These are phyloP conservation scores for Chrysoperla carnea DNA, from an alignment of 1,140 invertebrate genomes.

Conservation along the genomic window DNA sequence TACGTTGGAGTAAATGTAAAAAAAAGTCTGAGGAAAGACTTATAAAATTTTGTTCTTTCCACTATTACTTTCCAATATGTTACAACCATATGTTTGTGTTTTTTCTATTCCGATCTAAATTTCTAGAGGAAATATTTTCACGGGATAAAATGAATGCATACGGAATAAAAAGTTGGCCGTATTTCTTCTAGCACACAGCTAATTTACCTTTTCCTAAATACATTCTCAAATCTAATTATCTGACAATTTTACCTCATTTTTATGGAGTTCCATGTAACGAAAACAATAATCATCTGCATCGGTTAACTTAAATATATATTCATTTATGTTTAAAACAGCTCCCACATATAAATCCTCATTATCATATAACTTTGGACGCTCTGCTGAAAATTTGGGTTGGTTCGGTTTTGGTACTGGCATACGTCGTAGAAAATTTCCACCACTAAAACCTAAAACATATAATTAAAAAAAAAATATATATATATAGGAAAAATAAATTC, in stretches of 20 bases:
- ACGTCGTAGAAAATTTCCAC: constrained; percentile 49
- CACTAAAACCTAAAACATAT: constrained; percentile 33
- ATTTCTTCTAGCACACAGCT: too few species aligned
- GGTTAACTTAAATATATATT: constrained; percentile 56
- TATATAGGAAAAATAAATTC: neutral
- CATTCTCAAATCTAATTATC: too few species aligned
- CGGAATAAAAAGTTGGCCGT: too few species aligned
- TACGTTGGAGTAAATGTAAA: too few species aligned
- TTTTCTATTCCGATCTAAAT: too few species aligned
- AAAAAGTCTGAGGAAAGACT: too few species aligned
- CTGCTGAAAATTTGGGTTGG: constrained; percentile 43
- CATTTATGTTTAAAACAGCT: constrained; percentile 50
- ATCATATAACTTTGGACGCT: constrained; percentile 52
- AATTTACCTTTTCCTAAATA: too few species aligned
- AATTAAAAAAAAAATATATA: constrained; percentile 4
- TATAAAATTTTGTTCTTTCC: too few species aligned
- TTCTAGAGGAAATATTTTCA: too few species aligned
- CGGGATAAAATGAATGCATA: too few species aligned
- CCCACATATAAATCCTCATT: constrained; percentile 69
- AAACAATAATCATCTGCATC: constrained; percentile 75
- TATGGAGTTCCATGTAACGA: constrained; percentile 71
- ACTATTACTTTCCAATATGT: too few species aligned
- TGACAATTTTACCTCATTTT: constrained; percentile 53
- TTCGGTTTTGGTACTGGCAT: constrained; percentile 51
- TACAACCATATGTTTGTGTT: too few species aligned